These are phyloP conservation scores for Anguilla marmorata DNA, from an alignment of 2,797 vertebrate genomes.

Conservation along the genomic window DNA sequence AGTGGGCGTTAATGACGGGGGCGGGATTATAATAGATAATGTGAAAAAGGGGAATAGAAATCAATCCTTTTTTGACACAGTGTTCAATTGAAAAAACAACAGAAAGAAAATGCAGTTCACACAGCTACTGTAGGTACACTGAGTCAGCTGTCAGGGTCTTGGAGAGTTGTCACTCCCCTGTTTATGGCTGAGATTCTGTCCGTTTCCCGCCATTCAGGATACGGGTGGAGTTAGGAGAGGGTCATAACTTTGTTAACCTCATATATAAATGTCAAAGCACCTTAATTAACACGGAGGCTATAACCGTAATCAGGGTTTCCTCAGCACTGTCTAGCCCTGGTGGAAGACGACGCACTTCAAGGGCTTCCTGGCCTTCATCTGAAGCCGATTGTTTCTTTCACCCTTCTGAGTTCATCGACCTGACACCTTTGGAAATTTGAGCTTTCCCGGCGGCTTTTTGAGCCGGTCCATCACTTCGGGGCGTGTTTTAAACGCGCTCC, in stretches of 20 bases:
- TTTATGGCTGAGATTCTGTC: neutral
- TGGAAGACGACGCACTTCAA: constrained; percentile 49
- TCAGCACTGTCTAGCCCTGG: constrained; percentile 39
- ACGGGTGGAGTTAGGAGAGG: constrained; percentile 59
- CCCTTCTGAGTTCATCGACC: constrained; percentile 66
- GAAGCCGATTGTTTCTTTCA: constrained; percentile 74
- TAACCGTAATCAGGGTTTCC: constrained; percentile 72
- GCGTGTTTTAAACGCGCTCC: neutral
- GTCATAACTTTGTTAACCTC: constrained; percentile 52
- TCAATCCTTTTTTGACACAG: constrained; percentile 45
- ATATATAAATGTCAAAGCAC: constrained; percentile 68
- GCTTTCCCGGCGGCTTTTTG: neutral
- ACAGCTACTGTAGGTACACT: neutral
- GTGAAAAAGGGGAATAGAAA: constrained; percentile 40
- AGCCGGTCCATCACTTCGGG: neutral
- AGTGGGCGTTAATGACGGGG: constrained; percentile 70
- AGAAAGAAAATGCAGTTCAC: constrained; percentile 35
- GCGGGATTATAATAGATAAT: constrained; percentile 73
- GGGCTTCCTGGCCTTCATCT: constrained; percentile 52
- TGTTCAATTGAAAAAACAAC: constrained; percentile 34
- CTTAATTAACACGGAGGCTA: constrained; percentile 74
- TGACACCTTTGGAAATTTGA: constrained; percentile 36
- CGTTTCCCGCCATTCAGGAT: constrained; percentile 36
- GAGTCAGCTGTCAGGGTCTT: constrained; percentile 44
- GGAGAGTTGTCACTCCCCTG: constrained; percentile 36